Percentiles rank a stretch among this genome's conserved stretches.
phyloP scores from a whole-genome alignment of 1,140 invertebrate genomes.

The Pachypeltis micranthus region DNA sequence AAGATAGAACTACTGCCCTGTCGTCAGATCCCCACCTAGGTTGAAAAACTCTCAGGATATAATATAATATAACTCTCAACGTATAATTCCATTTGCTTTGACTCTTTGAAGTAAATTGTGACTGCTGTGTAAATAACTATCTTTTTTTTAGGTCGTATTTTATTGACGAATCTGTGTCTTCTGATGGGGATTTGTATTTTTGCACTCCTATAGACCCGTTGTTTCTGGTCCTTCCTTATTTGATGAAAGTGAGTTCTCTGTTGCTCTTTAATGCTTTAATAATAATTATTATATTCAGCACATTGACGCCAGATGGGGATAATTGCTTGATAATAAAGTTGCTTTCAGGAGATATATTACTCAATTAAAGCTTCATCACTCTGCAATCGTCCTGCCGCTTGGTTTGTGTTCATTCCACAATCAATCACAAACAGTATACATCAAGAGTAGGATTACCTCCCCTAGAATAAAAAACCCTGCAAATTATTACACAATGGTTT shows the following conservation, averaged over 20 bases:
- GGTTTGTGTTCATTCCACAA: too few species aligned
- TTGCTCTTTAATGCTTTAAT: too few species aligned
- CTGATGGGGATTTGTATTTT: slow-evolving; percentile 57
- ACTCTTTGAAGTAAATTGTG: not conserved
- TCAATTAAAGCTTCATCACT: too few species aligned
- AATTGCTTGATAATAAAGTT: too few species aligned
- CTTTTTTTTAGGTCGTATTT: slow-evolving; percentile 48
- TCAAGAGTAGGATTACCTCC: too few species aligned
- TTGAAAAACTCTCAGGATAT: not conserved
- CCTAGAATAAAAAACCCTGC: too few species aligned
- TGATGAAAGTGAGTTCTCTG: slow-evolving; percentile 36
- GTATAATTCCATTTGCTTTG: not conserved
- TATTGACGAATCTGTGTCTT: slow-evolving; percentile 55
- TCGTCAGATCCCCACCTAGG: not conserved
- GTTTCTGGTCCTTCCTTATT: slow-evolving; percentile 46
- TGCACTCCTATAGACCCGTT: slow-evolving; percentile 59
- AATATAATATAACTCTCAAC: not conserved
- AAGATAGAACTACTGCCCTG: not conserved
- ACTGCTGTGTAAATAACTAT: not conserved
- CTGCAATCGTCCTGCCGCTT: too few species aligned
- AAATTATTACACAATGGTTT: too few species aligned
- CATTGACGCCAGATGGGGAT: too few species aligned
- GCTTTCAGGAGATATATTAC: too few species aligned
- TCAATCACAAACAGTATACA: too few species aligned
- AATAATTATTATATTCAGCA: too few species aligned